phyloP scores from a whole-genome alignment of 2,797 vertebrate genomes.

The Cheirogaleus major region DNA sequence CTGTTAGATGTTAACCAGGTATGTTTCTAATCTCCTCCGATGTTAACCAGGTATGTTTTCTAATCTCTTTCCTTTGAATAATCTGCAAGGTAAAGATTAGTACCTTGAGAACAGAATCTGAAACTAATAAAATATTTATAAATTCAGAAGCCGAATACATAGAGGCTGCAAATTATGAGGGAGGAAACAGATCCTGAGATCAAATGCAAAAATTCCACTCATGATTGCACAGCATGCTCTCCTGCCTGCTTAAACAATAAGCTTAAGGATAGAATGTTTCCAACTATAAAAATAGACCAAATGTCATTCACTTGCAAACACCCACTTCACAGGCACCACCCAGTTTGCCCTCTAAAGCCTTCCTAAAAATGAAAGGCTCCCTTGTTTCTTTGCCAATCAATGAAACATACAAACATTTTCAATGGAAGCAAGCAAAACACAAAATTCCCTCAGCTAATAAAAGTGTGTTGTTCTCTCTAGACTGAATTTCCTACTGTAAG shows the following conservation, averaged over 20 bases:
- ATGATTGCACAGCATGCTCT: neutral
- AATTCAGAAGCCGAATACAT: constrained; percentile 44
- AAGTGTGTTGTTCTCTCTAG: neutral
- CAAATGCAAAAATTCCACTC: constrained; percentile 36
- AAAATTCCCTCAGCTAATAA: constrained; percentile 24
- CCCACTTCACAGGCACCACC: constrained; percentile 37
- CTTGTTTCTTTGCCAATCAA: constrained; percentile 52
- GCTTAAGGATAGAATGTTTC: constrained; percentile 35
- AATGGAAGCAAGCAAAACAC: constrained; percentile 26
- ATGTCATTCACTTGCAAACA: constrained; percentile 47
- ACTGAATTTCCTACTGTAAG: neutral
- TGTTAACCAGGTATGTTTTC: neutral
- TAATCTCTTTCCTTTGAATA: constrained; percentile 21
- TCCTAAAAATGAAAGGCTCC: constrained; percentile 47
- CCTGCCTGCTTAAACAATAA: constrained; percentile 46
- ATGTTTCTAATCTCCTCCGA: neutral
- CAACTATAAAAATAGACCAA: constrained; percentile 65
- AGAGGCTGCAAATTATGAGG: neutral
- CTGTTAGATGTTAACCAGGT: neutral
- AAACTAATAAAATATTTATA: constrained; percentile 49
- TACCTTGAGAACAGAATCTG: constrained; percentile 22
- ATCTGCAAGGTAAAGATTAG: constrained; percentile 15
- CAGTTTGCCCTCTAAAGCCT: constrained; percentile 34
- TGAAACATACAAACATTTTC: constrained; percentile 9
- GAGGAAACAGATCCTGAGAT: neutral